Base-by-base conservation (phyloP, 2,797 vertebrate genomes). In the Neoniphon sammara region DNA sequence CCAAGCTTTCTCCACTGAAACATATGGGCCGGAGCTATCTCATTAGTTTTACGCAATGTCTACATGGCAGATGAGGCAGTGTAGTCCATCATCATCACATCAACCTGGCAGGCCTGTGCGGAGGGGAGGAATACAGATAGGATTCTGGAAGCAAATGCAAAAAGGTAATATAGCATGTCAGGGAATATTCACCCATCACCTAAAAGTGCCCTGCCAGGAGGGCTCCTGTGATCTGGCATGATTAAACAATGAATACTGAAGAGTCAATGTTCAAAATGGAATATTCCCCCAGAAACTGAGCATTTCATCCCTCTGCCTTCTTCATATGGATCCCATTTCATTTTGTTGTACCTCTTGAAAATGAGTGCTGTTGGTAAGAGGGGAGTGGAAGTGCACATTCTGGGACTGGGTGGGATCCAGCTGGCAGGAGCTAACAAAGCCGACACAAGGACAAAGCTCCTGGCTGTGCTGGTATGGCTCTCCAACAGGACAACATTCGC, bases 391-490 rank as follows among this genome's bases (percentile, higher is more conserved):
- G 82, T 80, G 76, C 84, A 87, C 83, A 89, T 85, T 87, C 78
- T 84, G 85, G 87, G 82, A 79, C 85, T 91, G 89, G 89, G 84
- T 7, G 56, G 44, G 70, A 73, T 92, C 91, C 92, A 92, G 90
- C 81, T 92, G 91, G 92, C 90, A 85, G 46, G 58, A 64, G 46
- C 85, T 88, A 83, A 73, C 84, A 84, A 80, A 88, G 86, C 89
- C 83, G 63, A 86, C 89, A 88, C 88, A 86, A 91, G 92, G 85
- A 91, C 89, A 92, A 87, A 87, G 86, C 87, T 88, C 83, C 87
- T 85, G 88, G 83, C 85, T 83, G 84, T 77, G 90, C 81, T 82
- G 86, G 86, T 88, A 80, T 88, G 85, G 84, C 89, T 88, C 78
- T 80, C 72, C 70, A 88, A 82, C 83, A 85, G 87, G 87, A 90